These are phyloP conservation scores for Sinopyrophorus schimmeli DNA, from an alignment of 2,888 invertebrate genomes.

Conservation along the genomic window DNA sequence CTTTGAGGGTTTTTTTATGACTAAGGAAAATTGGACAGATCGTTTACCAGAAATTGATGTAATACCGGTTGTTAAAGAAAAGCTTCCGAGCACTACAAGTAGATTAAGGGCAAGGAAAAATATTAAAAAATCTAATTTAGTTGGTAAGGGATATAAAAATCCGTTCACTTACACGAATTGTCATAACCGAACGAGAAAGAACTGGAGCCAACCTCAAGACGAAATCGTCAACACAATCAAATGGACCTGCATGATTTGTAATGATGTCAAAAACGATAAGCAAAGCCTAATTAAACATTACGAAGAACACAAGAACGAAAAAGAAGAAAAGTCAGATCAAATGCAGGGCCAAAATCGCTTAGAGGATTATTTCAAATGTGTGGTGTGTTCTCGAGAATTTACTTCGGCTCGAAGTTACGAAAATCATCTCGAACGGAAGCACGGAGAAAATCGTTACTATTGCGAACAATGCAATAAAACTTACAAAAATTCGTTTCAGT, in stretches of 20 bases:
- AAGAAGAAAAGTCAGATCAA: constrained; percentile 18
- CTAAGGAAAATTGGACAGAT: constrained; percentile 23
- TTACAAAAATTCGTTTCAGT: constrained; percentile 38
- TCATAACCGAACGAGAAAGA: constrained; percentile 9
- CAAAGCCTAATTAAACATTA: constrained; percentile 36
- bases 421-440: constrained; percentile 43
- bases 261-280: constrained; percentile 29
- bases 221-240: constrained; percentile 26
- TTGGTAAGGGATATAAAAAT: constrained; percentile 30
- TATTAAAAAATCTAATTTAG: constrained; percentile 1
- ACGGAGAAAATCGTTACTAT: constrained; percentile 31
- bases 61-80: constrained; percentile 23
- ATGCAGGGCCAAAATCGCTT: constrained; percentile 1
- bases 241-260: constrained; percentile 39
- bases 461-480: constrained; percentile 39
- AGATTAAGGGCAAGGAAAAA: constrained; percentile 1
- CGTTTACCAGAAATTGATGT: constrained; percentile 33
- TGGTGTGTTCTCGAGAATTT: constrained; percentile 41
- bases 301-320: constrained; percentile 35
- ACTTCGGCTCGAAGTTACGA: constrained; percentile 43
- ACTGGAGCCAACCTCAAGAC: constrained; percentile 8
- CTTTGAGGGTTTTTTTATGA: background rate
- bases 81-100: background rate
- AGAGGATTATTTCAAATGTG: constrained; percentile 37
- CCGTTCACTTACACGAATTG: constrained; percentile 32